Percentiles rank a stretch among this genome's conserved stretches.
phyloP scores from a whole-genome alignment of 92 coral and sea anemone species.

The Epizoanthus stellaris region DNA sequence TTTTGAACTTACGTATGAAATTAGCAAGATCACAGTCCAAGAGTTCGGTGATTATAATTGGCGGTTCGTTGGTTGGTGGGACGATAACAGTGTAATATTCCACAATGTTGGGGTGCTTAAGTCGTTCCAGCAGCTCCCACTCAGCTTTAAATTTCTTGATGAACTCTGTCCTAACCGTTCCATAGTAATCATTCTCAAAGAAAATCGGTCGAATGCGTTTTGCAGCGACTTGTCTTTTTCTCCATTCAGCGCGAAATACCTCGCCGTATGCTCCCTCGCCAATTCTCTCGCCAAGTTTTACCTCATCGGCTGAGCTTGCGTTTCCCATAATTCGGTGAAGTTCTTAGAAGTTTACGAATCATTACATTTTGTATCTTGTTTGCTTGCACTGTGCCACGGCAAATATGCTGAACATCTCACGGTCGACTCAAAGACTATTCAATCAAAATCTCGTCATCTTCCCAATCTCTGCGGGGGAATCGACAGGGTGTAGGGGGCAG shows the following conservation, averaged over 20 bases:
- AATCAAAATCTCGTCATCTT: too few species aligned
- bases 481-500: too few species aligned
- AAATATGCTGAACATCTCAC: too few species aligned
- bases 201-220: conserved; percentile 66
- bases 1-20: conserved; percentile 51
- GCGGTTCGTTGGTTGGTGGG: conserved; percentile 65
- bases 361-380: too few species aligned
- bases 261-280: conserved; percentile 84
- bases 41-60: conserved; percentile 80
- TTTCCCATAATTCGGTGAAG: conserved; percentile 65
- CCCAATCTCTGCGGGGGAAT: too few species aligned
- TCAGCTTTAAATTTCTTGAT: conserved; percentile 66
- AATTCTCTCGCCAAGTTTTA: conserved; percentile 64
- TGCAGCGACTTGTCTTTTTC: conserved; percentile 71
- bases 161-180: conserved; percentile 54
- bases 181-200: conserved; percentile 69
- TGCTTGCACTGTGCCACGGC: too few species aligned
- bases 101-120: conserved; percentile 77
- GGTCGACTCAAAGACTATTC: too few species aligned
- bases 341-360: too few species aligned
- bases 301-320: conserved; percentile 57
- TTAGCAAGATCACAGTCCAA: conserved; percentile 70
- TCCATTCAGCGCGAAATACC: conserved; percentile 76
- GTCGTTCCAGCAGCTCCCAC: conserved; percentile 70
- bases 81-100: conserved; percentile 76